phyloP scores from a whole-genome alignment of 1,140 invertebrate species.

The Aphis gossypii region DNA sequence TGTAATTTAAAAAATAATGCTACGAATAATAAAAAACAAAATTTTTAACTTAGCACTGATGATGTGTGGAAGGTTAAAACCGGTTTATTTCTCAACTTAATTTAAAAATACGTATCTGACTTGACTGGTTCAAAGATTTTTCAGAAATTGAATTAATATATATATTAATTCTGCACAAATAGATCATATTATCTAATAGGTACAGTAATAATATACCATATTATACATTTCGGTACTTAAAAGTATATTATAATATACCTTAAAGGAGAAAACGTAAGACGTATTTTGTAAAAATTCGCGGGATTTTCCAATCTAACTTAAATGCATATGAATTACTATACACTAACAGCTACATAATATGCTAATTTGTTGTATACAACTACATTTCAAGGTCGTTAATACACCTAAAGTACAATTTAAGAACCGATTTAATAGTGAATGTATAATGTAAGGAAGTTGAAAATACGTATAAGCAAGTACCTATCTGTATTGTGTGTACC shows the following conservation, averaged over 20 bases:
- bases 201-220: not conserved
- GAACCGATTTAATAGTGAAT: not conserved
- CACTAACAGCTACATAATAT: not conserved
- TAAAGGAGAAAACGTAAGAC: not conserved
- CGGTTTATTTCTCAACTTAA: not conserved
- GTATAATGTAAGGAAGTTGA: not conserved
- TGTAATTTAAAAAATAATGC: not conserved
- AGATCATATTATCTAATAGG: not conserved
- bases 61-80: not conserved
- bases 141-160: not conserved
- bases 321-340: not conserved
- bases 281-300: not conserved
- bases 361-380: not conserved
- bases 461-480: not conserved
- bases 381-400: not conserved
- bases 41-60: not conserved
- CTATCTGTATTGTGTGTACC: too few relatives aligned
- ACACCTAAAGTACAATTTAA: not conserved
- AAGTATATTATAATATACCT: not conserved
- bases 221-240: not conserved
- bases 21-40: not conserved
- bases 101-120: not conserved
- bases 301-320: not conserved
- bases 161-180: not conserved
- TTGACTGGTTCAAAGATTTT: slow-evolving; percentile 9